These are phyloP conservation scores for Ctenicera cuprea DNA, from an alignment of 2,888 invertebrate genomes.

Conservation along the genomic window DNA sequence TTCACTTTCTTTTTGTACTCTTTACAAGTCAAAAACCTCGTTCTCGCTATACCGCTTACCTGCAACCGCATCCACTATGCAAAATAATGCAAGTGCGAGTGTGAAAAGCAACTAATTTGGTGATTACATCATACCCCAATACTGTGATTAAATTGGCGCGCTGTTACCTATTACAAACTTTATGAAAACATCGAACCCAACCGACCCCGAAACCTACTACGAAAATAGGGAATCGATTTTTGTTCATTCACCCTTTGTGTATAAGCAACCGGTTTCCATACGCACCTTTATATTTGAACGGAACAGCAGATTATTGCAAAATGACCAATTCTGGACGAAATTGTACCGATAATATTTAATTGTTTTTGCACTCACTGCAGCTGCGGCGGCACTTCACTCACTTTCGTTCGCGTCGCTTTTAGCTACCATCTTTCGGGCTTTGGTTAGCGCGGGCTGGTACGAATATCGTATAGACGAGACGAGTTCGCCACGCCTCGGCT, in stretches of 20 bases:
- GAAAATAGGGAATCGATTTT: conserved; percentile 36
- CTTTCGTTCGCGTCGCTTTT: conserved; percentile 37
- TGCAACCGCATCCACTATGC: background rate
- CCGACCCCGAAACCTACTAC: conserved; percentile 24
- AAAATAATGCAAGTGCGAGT: too few relatives aligned
- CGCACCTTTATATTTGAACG: conserved; percentile 19
- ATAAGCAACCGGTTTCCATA: conserved; percentile 27
- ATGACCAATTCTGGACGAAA: too few relatives aligned
- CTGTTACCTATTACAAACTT: too few relatives aligned
- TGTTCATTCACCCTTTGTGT: conserved; percentile 33
- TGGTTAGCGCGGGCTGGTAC: conserved; percentile 56
- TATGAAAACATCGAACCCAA: background rate
- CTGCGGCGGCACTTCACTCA: conserved; percentile 24
- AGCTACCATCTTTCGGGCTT: conserved; percentile 38
- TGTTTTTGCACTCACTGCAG: conserved; percentile 15
- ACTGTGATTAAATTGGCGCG: background rate
- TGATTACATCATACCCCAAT: background rate
- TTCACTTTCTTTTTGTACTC: conserved; percentile 6
- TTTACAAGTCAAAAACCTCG: background rate
- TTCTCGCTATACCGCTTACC: background rate
- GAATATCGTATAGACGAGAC: conserved; percentile 44
- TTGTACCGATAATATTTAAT: too few relatives aligned
- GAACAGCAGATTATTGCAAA: background rate
- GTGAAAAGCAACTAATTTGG: too few relatives aligned
- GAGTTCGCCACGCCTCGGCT: conserved; percentile 56